Conservation (phyloP, 2,888 invertebrate genomes). For the Agrotis segetum region DNA sequence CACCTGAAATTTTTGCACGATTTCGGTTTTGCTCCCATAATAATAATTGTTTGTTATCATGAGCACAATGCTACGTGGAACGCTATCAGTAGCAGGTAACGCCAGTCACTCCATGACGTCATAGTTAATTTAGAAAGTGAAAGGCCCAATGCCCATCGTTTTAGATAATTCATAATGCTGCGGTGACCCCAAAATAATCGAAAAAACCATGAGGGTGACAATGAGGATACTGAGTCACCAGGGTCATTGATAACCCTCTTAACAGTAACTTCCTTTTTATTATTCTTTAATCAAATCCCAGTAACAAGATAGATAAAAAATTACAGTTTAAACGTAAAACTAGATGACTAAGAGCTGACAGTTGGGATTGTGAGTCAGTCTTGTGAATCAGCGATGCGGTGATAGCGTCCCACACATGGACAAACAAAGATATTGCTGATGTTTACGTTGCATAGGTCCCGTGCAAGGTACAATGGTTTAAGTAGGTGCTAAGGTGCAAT, state of each 20-base stretch:
- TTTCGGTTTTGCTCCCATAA: too few relatives aligned
- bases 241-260: neutral
- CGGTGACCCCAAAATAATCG: neutral
- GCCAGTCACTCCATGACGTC: too few relatives aligned
- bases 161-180: too few relatives aligned
- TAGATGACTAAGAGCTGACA: constrained; percentile 42
- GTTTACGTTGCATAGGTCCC: constrained; percentile 7
- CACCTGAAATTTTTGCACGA: too few relatives aligned
- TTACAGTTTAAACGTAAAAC: constrained; percentile 9
- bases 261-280: neutral
- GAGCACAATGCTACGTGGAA: too few relatives aligned
- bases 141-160: too few relatives aligned
- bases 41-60: too few relatives aligned
- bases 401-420: constrained; percentile 57
- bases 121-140: too few relatives aligned
- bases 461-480: constrained; percentile 3
- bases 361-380: constrained; percentile 50
- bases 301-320: constrained; percentile 13
- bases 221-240: too few relatives aligned
- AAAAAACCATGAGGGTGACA: too few relatives aligned
- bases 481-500: neutral
- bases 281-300: neutral
- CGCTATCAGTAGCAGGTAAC: too few relatives aligned
- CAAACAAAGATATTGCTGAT: constrained; percentile 47
- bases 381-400: constrained; percentile 59